These are phyloP conservation scores for Neodiprion lecontei DNA, from an alignment of 1,140 invertebrate genomes.

Conservation along the genomic window DNA sequence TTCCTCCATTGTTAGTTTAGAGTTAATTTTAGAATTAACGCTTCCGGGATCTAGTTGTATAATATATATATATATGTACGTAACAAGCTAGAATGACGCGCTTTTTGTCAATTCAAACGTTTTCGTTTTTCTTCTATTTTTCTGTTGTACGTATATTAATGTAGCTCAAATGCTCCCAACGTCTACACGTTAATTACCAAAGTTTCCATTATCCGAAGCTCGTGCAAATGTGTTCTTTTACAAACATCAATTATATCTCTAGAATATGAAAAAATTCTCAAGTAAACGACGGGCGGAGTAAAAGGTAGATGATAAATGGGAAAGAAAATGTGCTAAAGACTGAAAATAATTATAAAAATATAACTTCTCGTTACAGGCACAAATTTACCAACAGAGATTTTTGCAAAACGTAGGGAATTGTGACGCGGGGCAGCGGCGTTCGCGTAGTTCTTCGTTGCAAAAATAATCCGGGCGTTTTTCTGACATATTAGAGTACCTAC, in stretches of 20 bases:
- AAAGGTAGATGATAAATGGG: too few relatives aligned
- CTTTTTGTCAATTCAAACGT: too few relatives aligned
- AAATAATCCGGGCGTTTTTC: conserved; percentile 3
- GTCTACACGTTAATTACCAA: not conserved
- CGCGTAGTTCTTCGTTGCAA: not conserved
- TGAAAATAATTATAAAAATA: not conserved
- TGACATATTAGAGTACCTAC: not conserved
- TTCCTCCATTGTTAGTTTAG: too few relatives aligned
- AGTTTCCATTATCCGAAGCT: not conserved
- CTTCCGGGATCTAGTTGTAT: not conserved
- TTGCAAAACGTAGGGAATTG: too few relatives aligned
- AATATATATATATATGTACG: too few relatives aligned
- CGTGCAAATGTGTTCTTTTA: too few relatives aligned
- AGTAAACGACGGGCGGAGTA: too few relatives aligned
- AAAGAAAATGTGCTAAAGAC: not conserved
- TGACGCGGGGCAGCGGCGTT: not conserved
- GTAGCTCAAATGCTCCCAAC: not conserved
- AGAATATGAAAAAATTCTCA: too few relatives aligned
- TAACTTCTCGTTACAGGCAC: not conserved
- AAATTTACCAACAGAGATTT: not conserved
- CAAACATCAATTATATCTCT: too few relatives aligned
- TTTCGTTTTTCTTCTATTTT: too few relatives aligned
- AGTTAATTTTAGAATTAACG: conserved; percentile 5
- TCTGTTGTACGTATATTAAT: too few relatives aligned
- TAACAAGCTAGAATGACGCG: too few relatives aligned